Base-by-base conservation (phyloP, 2,888 invertebrate species). In the Patella pellucida region DNA sequence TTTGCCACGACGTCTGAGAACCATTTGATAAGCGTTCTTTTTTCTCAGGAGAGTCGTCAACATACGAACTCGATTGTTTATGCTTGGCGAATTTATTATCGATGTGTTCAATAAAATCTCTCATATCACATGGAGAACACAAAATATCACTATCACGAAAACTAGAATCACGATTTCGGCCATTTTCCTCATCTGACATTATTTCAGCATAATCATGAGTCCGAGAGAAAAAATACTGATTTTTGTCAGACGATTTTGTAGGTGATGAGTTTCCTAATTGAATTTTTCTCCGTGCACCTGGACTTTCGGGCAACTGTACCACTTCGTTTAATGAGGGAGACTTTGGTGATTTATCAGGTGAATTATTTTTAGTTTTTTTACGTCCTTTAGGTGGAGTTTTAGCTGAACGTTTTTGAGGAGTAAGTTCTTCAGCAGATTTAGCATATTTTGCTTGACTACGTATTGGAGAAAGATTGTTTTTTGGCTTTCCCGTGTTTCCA, bases 151-250 rank as follows among this genome's bases (percentile, higher is more conserved):
- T 70, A 41, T 74, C 74, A 23, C 62, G 54, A n/a, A 27, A 50
- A 27, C 67, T 54, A 14, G 69, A 51, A 50, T 62, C 23, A 62
- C 50, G 54, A 56, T 74, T n/a, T 54, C 50, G 15, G 31, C 51
- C 14, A 71, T 67, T 74, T 1, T 85, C 82, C 71, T 83, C 84
- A 54, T 83, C 83, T 14, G 85, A 83, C 68, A 85, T 76, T 71
- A 88, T 86, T 81, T 87, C 88, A 31, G 86, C 87, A 82, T 87
- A 87, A 77, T 88, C 88, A 77, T 87, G 87, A 75, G 83, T 76
- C 19, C 83, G 82, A 12, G 86, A 85, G 71, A 83, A 85, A 69
- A 85, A 87, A 69, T 80, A 81, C 62, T 80, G 78, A 54, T 76
- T 76, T 12, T 41, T 51, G 51, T 27, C 71, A 15, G 69, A 72